Evolutionary conservation across 2,888 invertebrate species (phyloP).

Genomic region (Thera obeliscata): DNA sequence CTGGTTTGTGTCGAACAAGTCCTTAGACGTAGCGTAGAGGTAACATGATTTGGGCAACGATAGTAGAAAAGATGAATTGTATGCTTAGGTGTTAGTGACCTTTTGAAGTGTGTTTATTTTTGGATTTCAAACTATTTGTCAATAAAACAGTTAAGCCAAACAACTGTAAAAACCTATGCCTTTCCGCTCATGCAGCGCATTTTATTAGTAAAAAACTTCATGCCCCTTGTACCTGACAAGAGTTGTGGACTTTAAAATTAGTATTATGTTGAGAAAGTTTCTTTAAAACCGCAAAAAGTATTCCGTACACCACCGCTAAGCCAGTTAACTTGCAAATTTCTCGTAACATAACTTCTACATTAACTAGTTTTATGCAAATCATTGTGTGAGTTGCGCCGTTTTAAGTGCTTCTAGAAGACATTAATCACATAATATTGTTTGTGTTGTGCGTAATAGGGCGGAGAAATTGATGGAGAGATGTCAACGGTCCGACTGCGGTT

Average conservation of each 20-base stretch:
- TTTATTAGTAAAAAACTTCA: too few species aligned
- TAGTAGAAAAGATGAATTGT: slow-evolving; percentile 38
- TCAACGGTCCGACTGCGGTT: slow-evolving; percentile 73
- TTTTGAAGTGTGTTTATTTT: slow-evolving; percentile 29
- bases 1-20: slow-evolving; percentile 68
- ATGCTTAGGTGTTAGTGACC: slow-evolving; percentile 37
- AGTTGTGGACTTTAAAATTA: too few species aligned
- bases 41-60: slow-evolving; percentile 42
- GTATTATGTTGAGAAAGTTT: slow-evolving; percentile 12
- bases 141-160: neutral
- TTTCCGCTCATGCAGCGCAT: too few species aligned
- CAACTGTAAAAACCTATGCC: neutral
- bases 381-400: slow-evolving; percentile 67
- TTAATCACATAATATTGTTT: slow-evolving; percentile 81
- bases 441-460: slow-evolving; percentile 68
- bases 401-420: slow-evolving; percentile 69
- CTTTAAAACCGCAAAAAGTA: slow-evolving; percentile 26
- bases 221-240: too few species aligned
- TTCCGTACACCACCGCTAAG: slow-evolving; percentile 28
- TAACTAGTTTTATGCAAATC: slow-evolving; percentile 81
- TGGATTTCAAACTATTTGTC: neutral
- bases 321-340: slow-evolving; percentile 32
- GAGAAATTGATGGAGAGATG: slow-evolving; percentile 76
- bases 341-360: slow-evolving; percentile 67
- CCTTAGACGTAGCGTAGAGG: slow-evolving; percentile 30